phyloP scores from a whole-genome alignment of 1,140 invertebrate genomes.

The Amphibalanus amphitrite region DNA sequence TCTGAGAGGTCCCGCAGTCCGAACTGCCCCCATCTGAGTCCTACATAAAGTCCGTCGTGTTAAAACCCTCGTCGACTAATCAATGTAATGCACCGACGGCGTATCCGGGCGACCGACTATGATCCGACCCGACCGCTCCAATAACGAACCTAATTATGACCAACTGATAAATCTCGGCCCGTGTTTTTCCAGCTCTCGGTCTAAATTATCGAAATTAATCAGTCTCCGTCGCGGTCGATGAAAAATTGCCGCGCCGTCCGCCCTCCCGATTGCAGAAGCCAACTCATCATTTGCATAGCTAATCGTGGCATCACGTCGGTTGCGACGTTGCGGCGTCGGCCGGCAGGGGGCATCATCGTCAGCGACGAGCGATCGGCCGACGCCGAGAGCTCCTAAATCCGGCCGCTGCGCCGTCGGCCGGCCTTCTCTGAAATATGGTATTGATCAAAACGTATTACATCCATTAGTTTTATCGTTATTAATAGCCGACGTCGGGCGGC shows the following conservation, averaged over 20 bases:
- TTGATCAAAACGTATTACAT: slow-evolving; percentile 2
- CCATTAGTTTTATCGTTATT: slow-evolving; percentile 2
- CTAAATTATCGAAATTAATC: slow-evolving; percentile 1
- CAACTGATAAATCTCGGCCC: background rate
- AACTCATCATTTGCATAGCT: background rate
- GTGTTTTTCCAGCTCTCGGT: background rate
- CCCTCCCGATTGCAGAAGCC: background rate
- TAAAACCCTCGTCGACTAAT: background rate
- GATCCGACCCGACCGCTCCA: background rate
- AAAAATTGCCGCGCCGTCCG: background rate
- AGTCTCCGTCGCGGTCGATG: background rate
- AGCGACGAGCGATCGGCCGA: no score
- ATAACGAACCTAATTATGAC: background rate
- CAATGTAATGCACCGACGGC: background rate
- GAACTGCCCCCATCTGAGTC: no score
- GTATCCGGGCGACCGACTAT: background rate
- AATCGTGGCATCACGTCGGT: background rate
- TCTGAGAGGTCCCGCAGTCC: no score
- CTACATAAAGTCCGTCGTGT: background rate
- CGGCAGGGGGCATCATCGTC: no score
- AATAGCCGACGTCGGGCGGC: background rate
- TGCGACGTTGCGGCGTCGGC: background rate
- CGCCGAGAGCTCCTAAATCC: background rate
- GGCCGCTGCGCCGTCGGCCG: no score
- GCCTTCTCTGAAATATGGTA: background rate